A percentile compares a stretch with the other conserved stretches of the same genome.
Conservation (phyloP, 2,113 vertebrate genomes). For the Chaetura pelagica region DNA sequence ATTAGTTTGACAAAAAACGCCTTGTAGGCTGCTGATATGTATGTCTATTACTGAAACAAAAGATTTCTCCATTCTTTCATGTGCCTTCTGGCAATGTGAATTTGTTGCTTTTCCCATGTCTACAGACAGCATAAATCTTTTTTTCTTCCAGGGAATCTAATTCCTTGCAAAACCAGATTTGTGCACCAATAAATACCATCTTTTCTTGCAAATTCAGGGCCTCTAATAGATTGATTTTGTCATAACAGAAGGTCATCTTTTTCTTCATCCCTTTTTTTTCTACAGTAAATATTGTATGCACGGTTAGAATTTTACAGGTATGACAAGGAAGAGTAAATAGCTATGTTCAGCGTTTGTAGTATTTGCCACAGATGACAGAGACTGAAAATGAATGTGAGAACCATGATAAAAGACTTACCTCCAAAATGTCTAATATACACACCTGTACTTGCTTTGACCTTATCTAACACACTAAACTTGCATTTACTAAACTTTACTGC, state of each 20-base stretch:
- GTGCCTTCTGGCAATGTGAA: neutral
- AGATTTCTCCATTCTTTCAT: neutral
- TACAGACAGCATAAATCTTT: neutral
- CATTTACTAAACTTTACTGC: neutral
- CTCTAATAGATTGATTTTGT: neutral
- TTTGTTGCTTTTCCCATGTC: neutral
- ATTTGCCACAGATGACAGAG: neutral
- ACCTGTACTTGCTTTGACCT: neutral
- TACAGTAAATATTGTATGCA: neutral
- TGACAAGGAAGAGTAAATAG: neutral
- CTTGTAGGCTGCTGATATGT: neutral
- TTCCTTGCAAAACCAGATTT: neutral
- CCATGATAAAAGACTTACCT: neutral
- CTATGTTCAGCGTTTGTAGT: neutral
- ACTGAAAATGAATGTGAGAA: slow-evolving; percentile 10
- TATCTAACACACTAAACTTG: neutral
- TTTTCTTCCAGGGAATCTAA: neutral
- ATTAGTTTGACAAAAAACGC: neutral
- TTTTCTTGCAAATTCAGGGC: neutral
- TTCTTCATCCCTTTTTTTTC: neutral
- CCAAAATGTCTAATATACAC: neutral
- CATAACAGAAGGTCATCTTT: neutral
- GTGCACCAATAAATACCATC: neutral
- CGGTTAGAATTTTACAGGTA: neutral
- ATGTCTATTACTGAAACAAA: neutral